Evolutionary conservation across 2,888 invertebrate species (phyloP).

Genomic region (Synergus japonicus): DNA sequence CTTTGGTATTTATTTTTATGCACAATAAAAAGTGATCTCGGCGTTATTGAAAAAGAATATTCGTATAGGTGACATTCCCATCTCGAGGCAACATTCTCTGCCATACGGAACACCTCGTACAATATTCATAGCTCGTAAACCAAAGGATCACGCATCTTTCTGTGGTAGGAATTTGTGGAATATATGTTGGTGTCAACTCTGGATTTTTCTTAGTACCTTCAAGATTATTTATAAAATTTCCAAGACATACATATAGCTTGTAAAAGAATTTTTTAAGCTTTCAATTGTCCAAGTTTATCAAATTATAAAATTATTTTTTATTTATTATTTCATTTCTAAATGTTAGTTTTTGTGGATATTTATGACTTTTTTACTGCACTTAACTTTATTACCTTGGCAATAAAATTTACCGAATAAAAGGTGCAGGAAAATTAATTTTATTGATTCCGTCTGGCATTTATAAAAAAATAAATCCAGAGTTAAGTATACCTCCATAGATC

Average conservation of each 20-base stretch:
- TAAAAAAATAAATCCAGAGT: slow-evolving; percentile 18
- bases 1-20: neutral
- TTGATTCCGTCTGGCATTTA: slow-evolving; percentile 9
- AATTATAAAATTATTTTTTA: no score
- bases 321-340: no score
- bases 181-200: neutral
- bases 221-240: neutral
- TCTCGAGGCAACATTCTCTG: neutral
- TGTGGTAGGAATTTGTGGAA: slow-evolving; percentile 16
- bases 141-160: slow-evolving; percentile 20
- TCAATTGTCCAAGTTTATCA: no score
- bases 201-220: neutral
- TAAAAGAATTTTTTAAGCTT: no score
- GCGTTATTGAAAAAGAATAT: slow-evolving; percentile 30
- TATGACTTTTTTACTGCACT: neutral
- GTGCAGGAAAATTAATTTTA: neutral
- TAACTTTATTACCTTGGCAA: neutral
- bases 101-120: slow-evolving; percentile 12
- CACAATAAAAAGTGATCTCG: slow-evolving; percentile 15
- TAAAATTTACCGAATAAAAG: neutral
- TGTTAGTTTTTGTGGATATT: no score
- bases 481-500: neutral
- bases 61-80: slow-evolving; percentile 6
- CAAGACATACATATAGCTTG: neutral
- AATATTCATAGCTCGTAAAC: slow-evolving; percentile 29